These are phyloP conservation scores for Artemia sinica DNA, from an alignment of 2,888 invertebrate species.

Conservation along the genomic window DNA sequence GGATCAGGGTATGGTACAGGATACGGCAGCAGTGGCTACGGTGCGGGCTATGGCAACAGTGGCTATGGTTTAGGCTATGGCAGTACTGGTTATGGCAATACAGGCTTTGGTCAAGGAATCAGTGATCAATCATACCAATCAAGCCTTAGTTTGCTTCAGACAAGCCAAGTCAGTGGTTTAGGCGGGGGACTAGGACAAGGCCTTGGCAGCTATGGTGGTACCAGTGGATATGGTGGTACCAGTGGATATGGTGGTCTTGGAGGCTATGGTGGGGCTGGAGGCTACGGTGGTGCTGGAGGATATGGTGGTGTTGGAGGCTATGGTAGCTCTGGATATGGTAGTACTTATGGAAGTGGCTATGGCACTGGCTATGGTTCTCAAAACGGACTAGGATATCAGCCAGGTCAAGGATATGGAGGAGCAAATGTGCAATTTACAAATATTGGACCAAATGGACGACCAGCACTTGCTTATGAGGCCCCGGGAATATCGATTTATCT, in stretches of 20 bases:
- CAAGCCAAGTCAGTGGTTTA: too few species aligned
- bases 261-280: background rate
- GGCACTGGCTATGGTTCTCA: slow-evolving; percentile 11
- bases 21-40: too few species aligned
- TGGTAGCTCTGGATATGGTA: background rate
- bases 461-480: background rate
- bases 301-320: background rate
- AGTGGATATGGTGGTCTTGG: background rate
- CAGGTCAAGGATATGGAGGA: slow-evolving; percentile 6
- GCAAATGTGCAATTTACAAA: slow-evolving; percentile 11
- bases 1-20: too few species aligned
- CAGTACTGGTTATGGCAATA: too few species aligned
- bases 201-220: background rate
- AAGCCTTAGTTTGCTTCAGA: too few species aligned
- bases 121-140: too few species aligned
- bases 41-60: too few species aligned
- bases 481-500: slow-evolving; percentile 3
- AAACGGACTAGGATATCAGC: slow-evolving; percentile 6
- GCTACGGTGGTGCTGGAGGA: background rate
- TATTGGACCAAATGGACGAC: slow-evolving; percentile 7
- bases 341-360: background rate
- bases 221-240: background rate
- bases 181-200: too few species aligned
- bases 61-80: too few species aligned
- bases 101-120: too few species aligned